These are phyloP conservation scores for Amblyornis subalaris DNA, from an alignment of 2,113 vertebrate genomes.

Conservation along the genomic window DNA sequence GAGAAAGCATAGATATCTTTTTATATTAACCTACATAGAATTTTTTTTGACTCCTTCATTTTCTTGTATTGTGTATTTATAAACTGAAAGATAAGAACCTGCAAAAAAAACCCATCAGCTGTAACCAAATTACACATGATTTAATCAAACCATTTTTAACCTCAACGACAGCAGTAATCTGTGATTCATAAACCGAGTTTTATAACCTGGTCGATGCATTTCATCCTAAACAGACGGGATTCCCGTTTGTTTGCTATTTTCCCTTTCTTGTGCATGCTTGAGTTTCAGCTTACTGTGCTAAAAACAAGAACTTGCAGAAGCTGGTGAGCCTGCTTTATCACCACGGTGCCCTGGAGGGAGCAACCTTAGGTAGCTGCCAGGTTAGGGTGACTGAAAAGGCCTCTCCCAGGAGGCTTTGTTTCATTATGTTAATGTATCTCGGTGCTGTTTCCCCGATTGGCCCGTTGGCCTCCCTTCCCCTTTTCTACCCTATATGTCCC, in stretches of 20 bases:
- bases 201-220: accelerated
- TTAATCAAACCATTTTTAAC: background rate
- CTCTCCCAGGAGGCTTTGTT: too few relatives aligned
- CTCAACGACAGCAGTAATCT: background rate
- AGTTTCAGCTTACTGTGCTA: background rate
- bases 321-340: too few relatives aligned
- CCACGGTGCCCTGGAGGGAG: too few relatives aligned
- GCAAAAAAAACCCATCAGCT: accelerated
- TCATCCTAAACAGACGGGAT: background rate
- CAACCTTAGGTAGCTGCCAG: too few relatives aligned
- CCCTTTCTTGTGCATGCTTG: background rate
- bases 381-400: too few relatives aligned
- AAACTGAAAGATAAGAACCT: background rate
- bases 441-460: too few relatives aligned
- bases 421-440: too few relatives aligned
- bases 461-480: too few relatives aligned
- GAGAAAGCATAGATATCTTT: background rate
- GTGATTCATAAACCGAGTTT: background rate
- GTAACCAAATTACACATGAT: background rate
- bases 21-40: background rate
- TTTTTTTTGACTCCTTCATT: background rate
- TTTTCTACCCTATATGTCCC: too few relatives aligned
- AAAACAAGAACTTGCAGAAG: too few relatives aligned
- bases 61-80: background rate
- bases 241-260: background rate